Percentiles rank a stretch among this genome's conserved stretches.
phyloP scores from a whole-genome alignment of 2,113 vertebrate genomes.

The Pao palembangensis region DNA sequence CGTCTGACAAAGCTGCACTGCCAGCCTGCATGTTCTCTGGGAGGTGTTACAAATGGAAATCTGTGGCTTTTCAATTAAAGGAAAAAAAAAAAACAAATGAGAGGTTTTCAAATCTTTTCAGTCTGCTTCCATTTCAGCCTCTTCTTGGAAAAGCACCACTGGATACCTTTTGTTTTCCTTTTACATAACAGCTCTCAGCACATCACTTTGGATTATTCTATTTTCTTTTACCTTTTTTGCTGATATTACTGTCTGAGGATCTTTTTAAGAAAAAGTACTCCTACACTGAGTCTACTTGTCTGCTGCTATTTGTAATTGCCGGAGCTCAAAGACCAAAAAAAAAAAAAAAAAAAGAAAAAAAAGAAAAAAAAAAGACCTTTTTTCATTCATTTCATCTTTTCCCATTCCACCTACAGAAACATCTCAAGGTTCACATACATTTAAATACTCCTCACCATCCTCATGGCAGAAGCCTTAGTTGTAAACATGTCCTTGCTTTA shows the following conservation, averaged over 20 bases:
- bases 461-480: too few species aligned
- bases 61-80: constrained; percentile 12
- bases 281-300: too few species aligned
- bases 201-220: constrained; percentile 1
- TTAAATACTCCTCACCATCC: too few species aligned
- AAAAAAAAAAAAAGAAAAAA: too few species aligned
- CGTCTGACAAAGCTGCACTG: background rate
- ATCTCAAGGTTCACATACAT: background rate
- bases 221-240: constrained; percentile 2
- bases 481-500: too few species aligned
- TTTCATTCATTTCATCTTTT: too few species aligned
- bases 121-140: constrained; percentile 5
- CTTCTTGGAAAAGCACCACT: constrained; percentile 31
- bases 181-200: constrained; percentile 2
- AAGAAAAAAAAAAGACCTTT: too few species aligned
- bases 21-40: constrained; percentile 8
- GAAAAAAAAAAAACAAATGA: constrained; percentile 1
- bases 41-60: constrained; percentile 10
- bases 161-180: constrained; percentile 22
- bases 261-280: too few species aligned
- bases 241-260: background rate
- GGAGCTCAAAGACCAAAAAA: too few species aligned
- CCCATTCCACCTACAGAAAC: background rate
- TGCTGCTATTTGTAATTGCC: too few species aligned
- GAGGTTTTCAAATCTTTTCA: constrained; percentile 14